Conservation (phyloP, 2,797 vertebrate genomes). For the Telmatherina bonti region DNA sequence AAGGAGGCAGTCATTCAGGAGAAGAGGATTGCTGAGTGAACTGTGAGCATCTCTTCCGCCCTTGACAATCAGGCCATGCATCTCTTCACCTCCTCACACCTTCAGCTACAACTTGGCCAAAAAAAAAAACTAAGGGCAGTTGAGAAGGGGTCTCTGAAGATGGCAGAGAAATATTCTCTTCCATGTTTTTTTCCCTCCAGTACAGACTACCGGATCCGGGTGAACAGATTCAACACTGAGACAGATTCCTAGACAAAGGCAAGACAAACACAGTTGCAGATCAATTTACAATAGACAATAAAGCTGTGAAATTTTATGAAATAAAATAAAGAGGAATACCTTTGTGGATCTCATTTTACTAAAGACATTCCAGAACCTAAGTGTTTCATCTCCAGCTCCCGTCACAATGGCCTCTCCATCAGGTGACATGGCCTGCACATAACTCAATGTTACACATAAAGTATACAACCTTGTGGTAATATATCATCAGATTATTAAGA, state of each 20-base stretch:
- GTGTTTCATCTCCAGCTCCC: constrained; percentile 95
- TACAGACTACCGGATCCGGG: constrained; percentile 89
- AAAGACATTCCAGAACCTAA: constrained; percentile 99
- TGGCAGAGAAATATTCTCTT: no score
- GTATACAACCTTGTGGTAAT: neutral
- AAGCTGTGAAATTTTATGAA: neutral
- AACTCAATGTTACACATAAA: constrained; percentile 28
- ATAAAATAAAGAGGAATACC: constrained; percentile 71
- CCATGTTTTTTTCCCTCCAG: constrained; percentile 15
- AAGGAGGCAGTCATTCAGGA: constrained; percentile 43
- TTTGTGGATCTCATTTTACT: constrained; percentile 99
- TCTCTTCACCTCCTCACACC: constrained; percentile 31
- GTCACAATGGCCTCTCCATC: constrained; percentile 99
- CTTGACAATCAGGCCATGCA: constrained; percentile 13
- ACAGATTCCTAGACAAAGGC: constrained; percentile 89
- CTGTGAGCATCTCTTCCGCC: constrained; percentile 23
- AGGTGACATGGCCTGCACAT: constrained; percentile 94
- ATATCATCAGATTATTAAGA: constrained; percentile 11
- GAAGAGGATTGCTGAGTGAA: constrained; percentile 51
- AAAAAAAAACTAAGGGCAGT: constrained; percentile 47
- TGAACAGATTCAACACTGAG: constrained; percentile 94
- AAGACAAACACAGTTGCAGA: neutral
- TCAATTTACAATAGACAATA: neutral
- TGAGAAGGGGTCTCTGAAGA: constrained; percentile 43
- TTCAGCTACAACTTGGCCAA: constrained; percentile 53